A percentile compares a stretch with the other conserved stretches of the same genome.
Evolutionary conservation across 2,888 invertebrate species (phyloP).

Genomic region (Girardia tigrina): DNA sequence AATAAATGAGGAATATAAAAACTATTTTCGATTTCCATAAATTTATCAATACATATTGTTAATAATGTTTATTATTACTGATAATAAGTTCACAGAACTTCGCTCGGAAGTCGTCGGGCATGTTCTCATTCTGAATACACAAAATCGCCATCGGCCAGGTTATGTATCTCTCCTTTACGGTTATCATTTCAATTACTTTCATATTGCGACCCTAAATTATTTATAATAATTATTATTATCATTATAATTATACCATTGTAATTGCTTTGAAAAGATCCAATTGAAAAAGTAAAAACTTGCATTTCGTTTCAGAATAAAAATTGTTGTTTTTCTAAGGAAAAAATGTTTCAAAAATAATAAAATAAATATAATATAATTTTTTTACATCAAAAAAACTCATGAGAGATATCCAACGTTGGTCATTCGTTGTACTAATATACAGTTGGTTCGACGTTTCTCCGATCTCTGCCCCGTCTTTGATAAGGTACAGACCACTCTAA

Average conservation of each 20-base stretch:
- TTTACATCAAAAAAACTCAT: constrained; percentile 37
- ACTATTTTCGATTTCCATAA: too few species aligned
- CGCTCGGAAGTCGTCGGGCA: constrained; percentile 37
- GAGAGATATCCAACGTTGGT: constrained; percentile 34
- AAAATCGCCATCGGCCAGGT: constrained; percentile 37
- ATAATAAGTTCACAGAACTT: constrained; percentile 38
- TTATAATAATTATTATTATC: neutral
- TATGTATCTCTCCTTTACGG: constrained; percentile 30
- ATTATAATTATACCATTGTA: neutral
- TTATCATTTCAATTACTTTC: constrained; percentile 34
- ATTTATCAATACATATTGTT: too few species aligned
- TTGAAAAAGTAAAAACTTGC: constrained; percentile 37
- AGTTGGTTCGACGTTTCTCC: constrained; percentile 35
- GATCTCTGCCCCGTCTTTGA: constrained; percentile 34
- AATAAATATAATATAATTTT: neutral
- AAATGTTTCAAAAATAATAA: neutral
- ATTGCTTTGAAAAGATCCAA: neutral
- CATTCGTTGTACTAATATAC: constrained; percentile 37
- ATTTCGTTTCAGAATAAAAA: constrained; percentile 36
- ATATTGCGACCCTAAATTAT: constrained; percentile 37
- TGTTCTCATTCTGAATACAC: constrained; percentile 32
- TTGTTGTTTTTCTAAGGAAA: neutral
- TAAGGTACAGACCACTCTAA: constrained; percentile 38
- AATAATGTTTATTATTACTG: too few species aligned
- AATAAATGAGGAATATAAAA: too few species aligned